These are phyloP conservation scores for Aurelia aurita complex sp. Pacific DNA, from an alignment of 30 jellyfish, hydroid and myxozoan species.

Conservation along the genomic window DNA sequence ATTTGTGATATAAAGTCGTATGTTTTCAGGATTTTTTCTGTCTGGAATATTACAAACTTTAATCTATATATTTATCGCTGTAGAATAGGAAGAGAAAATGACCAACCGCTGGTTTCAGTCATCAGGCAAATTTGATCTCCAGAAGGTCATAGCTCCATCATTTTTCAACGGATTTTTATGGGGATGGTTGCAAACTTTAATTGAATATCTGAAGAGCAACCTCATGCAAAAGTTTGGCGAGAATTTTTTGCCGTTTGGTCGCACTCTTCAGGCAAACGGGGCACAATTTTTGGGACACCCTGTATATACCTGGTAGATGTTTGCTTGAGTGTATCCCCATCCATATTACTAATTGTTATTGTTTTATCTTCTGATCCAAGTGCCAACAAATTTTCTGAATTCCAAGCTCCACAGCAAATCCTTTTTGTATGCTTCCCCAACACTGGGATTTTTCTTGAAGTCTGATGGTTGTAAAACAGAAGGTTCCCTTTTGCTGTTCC, in stretches of 20 bases:
- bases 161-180: too few relatives aligned
- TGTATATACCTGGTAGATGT: conserved; percentile 43
- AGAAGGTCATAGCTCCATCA: too few relatives aligned
- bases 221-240: too few relatives aligned
- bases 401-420: conserved; percentile 95
- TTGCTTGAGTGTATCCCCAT: conserved; percentile 93
- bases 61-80: not conserved
- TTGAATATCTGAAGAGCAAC: too few relatives aligned
- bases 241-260: too few relatives aligned
- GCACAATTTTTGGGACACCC: too few relatives aligned
- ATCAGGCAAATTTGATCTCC: too few relatives aligned
- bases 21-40: not conserved
- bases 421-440: conserved; percentile 86
- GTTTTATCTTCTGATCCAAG: conserved; percentile 91
- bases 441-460: conserved; percentile 91
- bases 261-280: too few relatives aligned
- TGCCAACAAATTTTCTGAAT: conserved; percentile 86
- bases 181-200: too few relatives aligned
- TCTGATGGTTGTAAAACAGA: conserved; percentile 87
- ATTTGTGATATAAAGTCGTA: not conserved
- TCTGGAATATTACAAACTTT: not conserved
- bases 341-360: conserved; percentile 79
- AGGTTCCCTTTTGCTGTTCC: conserved; percentile 92
- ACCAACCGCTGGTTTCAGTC: too few relatives aligned
- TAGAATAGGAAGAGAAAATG: too few relatives aligned